A percentile compares a stretch with the other conserved stretches of the same genome.
phyloP scores from a whole-genome alignment of 2,797 vertebrate genomes.

The Eutrigla gurnardus region DNA sequence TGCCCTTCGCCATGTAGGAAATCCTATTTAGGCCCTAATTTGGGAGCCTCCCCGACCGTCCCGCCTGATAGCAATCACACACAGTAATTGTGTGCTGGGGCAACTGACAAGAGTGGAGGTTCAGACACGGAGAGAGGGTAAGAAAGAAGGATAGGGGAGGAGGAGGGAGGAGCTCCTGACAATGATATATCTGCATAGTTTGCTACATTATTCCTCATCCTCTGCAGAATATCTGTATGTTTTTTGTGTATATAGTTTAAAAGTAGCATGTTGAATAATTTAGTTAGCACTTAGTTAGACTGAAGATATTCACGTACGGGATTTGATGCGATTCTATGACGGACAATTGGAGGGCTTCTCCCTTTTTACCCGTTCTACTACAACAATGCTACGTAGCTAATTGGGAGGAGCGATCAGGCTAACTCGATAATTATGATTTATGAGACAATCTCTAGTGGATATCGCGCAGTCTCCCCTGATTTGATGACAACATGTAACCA shows the following conservation, averaged over 20 bases:
- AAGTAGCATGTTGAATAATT: conserved; percentile 57
- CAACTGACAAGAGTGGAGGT: conserved; percentile 89
- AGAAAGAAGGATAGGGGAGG: conserved; percentile 85
- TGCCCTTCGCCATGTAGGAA: conserved; percentile 96
- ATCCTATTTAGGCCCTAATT: conserved; percentile 99
- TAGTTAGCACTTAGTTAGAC: conserved; percentile 31
- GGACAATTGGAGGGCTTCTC: conserved; percentile 43
- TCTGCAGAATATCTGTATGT: conserved; percentile 64
- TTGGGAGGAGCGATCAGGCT: conserved; percentile 88
- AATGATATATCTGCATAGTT: conserved; percentile 83
- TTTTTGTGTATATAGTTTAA: conserved; percentile 57
- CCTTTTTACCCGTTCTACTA: conserved; percentile 47
- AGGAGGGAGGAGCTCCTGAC: conserved; percentile 71
- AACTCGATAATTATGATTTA: conserved; percentile 94
- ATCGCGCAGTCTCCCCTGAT: conserved; percentile 81
- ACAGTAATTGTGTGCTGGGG: conserved; percentile 98
- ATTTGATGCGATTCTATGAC: conserved; percentile 49
- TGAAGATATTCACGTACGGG: conserved; percentile 9
- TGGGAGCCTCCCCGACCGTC: conserved; percentile 96
- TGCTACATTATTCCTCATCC: conserved; percentile 80
- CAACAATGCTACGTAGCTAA: conserved; percentile 87
- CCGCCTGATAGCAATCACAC: conserved; percentile 99
- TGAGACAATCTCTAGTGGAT: conserved; percentile 85
- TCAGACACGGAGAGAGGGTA: conserved; percentile 71
- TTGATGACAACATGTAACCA: conserved; percentile 74